These are phyloP conservation scores for Allophyes oxyacanthae DNA, from an alignment of 2,888 invertebrate genomes.

Conservation along the genomic window DNA sequence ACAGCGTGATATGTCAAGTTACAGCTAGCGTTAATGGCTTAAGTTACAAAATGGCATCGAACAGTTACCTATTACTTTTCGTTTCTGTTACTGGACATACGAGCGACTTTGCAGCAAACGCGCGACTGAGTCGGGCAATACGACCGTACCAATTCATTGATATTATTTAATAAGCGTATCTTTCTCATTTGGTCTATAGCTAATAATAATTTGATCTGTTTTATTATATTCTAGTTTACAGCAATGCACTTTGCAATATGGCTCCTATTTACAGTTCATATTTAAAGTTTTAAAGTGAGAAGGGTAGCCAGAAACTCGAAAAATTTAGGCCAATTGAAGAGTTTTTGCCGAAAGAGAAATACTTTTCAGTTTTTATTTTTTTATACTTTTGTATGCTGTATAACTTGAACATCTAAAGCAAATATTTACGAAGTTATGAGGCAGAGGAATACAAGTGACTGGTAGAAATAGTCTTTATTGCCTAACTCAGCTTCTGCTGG, in stretches of 20 bases:
- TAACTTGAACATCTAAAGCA: background rate
- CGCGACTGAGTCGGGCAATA: constrained; percentile 42
- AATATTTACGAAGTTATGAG: background rate
- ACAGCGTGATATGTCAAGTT: constrained; percentile 79
- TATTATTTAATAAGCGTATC: constrained; percentile 26
- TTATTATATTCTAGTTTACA: constrained; percentile 32
- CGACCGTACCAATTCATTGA: constrained; percentile 18
- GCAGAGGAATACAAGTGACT: background rate
- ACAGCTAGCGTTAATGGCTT: constrained; percentile 65
- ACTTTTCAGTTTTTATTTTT: background rate
- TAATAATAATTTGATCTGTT: constrained; percentile 16
- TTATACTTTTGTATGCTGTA: background rate
- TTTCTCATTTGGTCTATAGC: constrained; percentile 34
- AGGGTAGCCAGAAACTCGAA: background rate
- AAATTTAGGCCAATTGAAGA: constrained; percentile 42
- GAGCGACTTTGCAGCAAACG: constrained; percentile 58
- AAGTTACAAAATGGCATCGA: constrained; percentile 70
- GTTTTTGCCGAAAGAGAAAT: background rate
- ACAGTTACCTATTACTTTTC: constrained; percentile 62
- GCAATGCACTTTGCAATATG: constrained; percentile 23
- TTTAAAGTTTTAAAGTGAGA: constrained; percentile 7
- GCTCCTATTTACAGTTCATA: constrained; percentile 20
- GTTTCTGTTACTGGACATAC: constrained; percentile 66
- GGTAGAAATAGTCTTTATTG: constrained; percentile 34
- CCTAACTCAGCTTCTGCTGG: constrained; percentile 30